Conservation (phyloP, 2,797 vertebrate genomes). For the Oceanodroma leucorhoa region DNA sequence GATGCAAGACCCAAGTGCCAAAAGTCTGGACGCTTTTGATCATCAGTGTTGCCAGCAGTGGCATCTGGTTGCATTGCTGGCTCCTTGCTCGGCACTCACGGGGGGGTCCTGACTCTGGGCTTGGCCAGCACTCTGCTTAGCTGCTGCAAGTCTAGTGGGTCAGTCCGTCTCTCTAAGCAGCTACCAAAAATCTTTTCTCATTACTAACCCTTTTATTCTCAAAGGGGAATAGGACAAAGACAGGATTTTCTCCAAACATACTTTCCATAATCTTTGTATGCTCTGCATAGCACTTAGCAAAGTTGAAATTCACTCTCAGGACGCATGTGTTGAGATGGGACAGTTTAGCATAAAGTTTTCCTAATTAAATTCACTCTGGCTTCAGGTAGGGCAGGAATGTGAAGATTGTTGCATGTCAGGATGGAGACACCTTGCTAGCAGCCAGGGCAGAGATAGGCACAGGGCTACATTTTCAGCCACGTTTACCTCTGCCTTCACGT, state of each 20-base stretch:
- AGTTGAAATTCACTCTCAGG: neutral
- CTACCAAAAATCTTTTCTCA: neutral
- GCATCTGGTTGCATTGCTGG: slow-evolving; percentile 50
- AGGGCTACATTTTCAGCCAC: neutral
- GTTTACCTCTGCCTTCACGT: slow-evolving; percentile 1
- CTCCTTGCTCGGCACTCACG: neutral
- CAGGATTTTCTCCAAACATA: neutral
- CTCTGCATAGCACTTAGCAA: neutral
- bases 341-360: neutral
- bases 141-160: neutral
- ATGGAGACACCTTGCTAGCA: slow-evolving; percentile 29
- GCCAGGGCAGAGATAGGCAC: neutral
- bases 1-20: slow-evolving; percentile 54
- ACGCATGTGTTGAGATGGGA: neutral
- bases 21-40: slow-evolving; percentile 24
- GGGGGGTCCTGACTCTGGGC: neutral
- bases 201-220: neutral
- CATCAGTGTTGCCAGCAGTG: slow-evolving; percentile 23
- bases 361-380: neutral
- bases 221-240: neutral
- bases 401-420: slow-evolving; percentile 13
- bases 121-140: neutral
- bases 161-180: neutral
- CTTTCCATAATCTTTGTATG: neutral
- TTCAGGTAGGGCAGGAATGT: slow-evolving; percentile 11